Evolutionary conservation across 2,888 invertebrate species (phyloP).

Genomic region (Drosophila multiciliata): DNA sequence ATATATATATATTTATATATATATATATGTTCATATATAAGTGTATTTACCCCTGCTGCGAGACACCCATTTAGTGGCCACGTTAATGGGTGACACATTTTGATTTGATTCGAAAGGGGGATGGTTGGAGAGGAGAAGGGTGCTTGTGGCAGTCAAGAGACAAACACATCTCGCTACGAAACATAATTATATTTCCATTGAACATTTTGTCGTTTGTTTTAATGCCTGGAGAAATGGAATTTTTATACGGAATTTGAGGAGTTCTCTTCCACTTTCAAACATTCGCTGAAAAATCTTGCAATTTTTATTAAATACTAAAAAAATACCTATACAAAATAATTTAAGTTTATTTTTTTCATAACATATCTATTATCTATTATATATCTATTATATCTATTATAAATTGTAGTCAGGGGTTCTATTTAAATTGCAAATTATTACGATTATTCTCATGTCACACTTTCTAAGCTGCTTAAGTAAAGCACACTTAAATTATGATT

Average conservation of each 20-base stretch:
- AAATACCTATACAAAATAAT: not conserved
- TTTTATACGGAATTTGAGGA: constrained; percentile 61
- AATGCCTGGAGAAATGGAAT: constrained; percentile 54
- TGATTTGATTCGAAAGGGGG: constrained; percentile 43
- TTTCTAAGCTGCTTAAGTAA: not conserved
- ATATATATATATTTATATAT: constrained; percentile 18
- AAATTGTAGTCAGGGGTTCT: not conserved
- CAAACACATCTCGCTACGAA: constrained; percentile 35
- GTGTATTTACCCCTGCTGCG: constrained; percentile 26
- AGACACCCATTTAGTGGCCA: constrained; percentile 56
- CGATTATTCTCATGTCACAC: not conserved
- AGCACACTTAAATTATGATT: not conserved
- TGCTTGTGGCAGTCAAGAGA: not conserved
- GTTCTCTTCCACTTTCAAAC: constrained; percentile 36
- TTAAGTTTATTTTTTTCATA: not conserved
- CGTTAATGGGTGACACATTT: constrained; percentile 63
- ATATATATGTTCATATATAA: constrained; percentile 24
- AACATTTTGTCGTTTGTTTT: constrained; percentile 73
- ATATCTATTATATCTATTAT: not conserved
- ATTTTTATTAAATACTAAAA: not conserved
- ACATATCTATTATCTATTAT: too few species aligned
- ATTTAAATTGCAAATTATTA: not conserved
- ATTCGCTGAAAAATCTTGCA: not conserved
- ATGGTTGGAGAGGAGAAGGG: not conserved
- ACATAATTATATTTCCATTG: constrained; percentile 60